phyloP scores from a whole-genome alignment of 2,888 invertebrate species.

The Eilema caniola region DNA sequence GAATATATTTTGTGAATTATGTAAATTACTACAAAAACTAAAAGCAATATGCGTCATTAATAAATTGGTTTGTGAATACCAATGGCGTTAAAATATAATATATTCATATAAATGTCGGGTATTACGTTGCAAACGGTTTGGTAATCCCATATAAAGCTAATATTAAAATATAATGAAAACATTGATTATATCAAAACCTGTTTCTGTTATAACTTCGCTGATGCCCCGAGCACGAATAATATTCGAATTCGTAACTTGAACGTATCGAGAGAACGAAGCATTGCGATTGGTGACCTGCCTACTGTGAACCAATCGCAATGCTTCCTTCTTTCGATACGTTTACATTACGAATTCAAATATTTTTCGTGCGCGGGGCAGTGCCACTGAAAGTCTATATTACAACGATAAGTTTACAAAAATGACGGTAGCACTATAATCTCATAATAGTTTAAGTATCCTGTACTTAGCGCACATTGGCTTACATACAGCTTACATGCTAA shows the following conservation, averaged over 20 bases:
- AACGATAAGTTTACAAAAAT: not conserved
- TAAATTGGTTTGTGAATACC: slow-evolving; percentile 3
- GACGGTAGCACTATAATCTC: not conserved
- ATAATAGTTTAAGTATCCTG: not conserved
- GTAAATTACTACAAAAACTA: not conserved
- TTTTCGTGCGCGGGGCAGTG: too few relatives aligned
- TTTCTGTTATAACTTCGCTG: slow-evolving; percentile 24
- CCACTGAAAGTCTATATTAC: not conserved
- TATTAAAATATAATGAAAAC: slow-evolving; percentile 28
- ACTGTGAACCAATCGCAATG: too few relatives aligned
- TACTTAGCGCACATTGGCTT: too few relatives aligned
- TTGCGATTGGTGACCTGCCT: too few relatives aligned
- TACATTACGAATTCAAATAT: too few relatives aligned
- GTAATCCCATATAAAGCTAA: slow-evolving; percentile 24
- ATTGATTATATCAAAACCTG: slow-evolving; percentile 30
- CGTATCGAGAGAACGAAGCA: too few relatives aligned
- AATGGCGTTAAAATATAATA: slow-evolving; percentile 13
- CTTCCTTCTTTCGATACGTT: too few relatives aligned
- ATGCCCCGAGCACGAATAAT: too few relatives aligned
- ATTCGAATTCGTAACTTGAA: too few relatives aligned
- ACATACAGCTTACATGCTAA: too few relatives aligned
- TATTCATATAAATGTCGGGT: slow-evolving; percentile 14
- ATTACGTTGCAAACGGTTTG: slow-evolving; percentile 19
- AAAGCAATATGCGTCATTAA: not conserved
- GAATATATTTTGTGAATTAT: not conserved